Conservation (phyloP, 2,113 vertebrate genomes). For the Motacilla alba region DNA sequence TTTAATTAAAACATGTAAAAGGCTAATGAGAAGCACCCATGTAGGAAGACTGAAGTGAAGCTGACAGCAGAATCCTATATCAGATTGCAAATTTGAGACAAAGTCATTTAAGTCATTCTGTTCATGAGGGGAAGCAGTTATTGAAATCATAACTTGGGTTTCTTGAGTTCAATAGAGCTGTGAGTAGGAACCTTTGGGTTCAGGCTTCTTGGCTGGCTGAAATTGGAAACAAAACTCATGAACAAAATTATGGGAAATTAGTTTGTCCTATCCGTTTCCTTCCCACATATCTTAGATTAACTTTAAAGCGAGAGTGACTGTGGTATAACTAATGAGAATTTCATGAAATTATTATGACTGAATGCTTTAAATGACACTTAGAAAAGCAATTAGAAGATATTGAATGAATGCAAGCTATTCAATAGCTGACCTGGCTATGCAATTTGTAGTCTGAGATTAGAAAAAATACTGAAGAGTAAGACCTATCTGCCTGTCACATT, state of each 20-base stretch:
- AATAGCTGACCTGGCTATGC: not conserved
- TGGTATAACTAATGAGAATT: not conserved
- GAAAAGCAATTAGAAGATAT: conserved; percentile 9
- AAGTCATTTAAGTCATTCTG: not conserved
- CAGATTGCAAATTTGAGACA: not conserved
- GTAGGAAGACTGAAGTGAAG: not conserved
- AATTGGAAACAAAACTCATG: not conserved
- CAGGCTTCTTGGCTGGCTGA: not conserved
- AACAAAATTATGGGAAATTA: not conserved
- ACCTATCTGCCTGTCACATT: not conserved
- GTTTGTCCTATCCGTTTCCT: not conserved
- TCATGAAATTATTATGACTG: not conserved
- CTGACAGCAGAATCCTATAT: not conserved
- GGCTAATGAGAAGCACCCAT: not conserved
- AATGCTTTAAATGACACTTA: not conserved
- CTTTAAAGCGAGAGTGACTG: not conserved
- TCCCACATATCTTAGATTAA: not conserved
- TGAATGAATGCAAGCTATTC: not conserved
- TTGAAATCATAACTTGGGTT: not conserved
- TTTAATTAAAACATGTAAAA: not conserved
- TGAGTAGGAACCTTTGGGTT: not conserved
- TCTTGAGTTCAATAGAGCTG: not conserved
- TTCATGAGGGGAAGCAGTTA: not conserved
- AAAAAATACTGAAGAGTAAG: not conserved
- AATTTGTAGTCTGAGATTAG: not conserved